Evolutionary conservation across 2,113 vertebrate species (phyloP), one percentile per base, ranked within the genome.

Genomic region (Grus americana): DNA sequence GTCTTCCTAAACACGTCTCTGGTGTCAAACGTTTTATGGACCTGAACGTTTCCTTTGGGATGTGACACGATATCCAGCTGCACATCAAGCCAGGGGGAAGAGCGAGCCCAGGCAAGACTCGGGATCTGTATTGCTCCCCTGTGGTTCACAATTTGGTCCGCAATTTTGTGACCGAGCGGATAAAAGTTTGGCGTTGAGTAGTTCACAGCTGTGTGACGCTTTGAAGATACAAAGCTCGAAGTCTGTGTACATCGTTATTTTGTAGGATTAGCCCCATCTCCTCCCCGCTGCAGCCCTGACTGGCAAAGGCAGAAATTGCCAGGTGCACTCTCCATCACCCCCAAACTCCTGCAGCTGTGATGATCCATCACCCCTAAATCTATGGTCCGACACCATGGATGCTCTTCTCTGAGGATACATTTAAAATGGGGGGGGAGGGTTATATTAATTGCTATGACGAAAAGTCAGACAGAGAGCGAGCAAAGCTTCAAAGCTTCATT

Each of bases 261-360:
- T 46, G 42, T 27, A 71, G 26, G 54, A 47, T 50, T 20, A 67
- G 26, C 12, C 40, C 58, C 68, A 26, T 50, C 73, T 47, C 38
- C 15, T 76, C 79, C 88, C 78, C 15, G 29, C 61, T 18, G 8
- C 70, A 67, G 32, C 74, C 66, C 70, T 38, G 21, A 29, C 9
- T 58, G 84, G 36, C 38, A 63, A 74, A 92, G 2, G 5, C n/a
- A 38, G 66, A 82, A 40, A 38, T 1, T 54, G 66, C 54, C 71
- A 57, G 84, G 24, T 2, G 14, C 50, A 16, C 30, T 9, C 32
- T 19, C 26, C 61, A 57, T 13, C 92, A 61, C 18, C 70, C 57
- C 50, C 58, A 55, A 65, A 50, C 11, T 7, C 24, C 44, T 38
- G 15, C 0, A 4, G 81, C 18, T 0, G 0, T 58, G 42, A n/a